Percentiles rank a stretch among this genome's conserved stretches.
Evolutionary conservation across 2,113 vertebrate genomes (phyloP).

Genomic region (Blennius ocellaris): DNA sequence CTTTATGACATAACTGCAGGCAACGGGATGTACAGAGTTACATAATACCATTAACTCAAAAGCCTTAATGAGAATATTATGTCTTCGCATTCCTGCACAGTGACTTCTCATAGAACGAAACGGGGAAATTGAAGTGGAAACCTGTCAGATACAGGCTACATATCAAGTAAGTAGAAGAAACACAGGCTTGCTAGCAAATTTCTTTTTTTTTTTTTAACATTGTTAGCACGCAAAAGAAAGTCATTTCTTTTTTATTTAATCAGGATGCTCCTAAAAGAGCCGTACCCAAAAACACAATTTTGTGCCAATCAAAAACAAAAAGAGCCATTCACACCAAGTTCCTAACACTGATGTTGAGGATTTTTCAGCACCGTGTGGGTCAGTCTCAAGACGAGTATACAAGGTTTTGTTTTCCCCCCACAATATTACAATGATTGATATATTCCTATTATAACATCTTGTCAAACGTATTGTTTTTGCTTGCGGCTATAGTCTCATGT

Average conservation of each 20-base stretch:
- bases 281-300: not conserved
- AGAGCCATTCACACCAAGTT: not conserved
- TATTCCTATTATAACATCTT: too few relatives aligned
- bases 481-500: too few relatives aligned
- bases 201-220: too few relatives aligned
- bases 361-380: too few relatives aligned
- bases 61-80: conserved; percentile 16
- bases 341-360: conserved; percentile 2
- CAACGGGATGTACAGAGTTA: conserved; percentile 49
- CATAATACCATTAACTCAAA: conserved; percentile 64
- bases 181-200: not conserved
- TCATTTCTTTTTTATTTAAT: conserved; percentile 54
- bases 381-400: too few relatives aligned
- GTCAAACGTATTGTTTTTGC: too few relatives aligned
- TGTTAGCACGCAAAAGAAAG: conserved; percentile 10
- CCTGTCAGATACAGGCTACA: not conserved
- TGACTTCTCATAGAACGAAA: conserved; percentile 21
- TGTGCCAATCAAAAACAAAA: not conserved
- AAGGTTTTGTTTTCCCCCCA: too few relatives aligned
- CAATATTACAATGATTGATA: too few relatives aligned
- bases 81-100: conserved; percentile 32
- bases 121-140: not conserved
- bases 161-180: conserved; percentile 7
- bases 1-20: conserved; percentile 73
- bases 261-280: conserved; percentile 14